Base-by-base conservation (phyloP, 1,140 invertebrate species). In the Conopomorpha cramerella region DNA sequence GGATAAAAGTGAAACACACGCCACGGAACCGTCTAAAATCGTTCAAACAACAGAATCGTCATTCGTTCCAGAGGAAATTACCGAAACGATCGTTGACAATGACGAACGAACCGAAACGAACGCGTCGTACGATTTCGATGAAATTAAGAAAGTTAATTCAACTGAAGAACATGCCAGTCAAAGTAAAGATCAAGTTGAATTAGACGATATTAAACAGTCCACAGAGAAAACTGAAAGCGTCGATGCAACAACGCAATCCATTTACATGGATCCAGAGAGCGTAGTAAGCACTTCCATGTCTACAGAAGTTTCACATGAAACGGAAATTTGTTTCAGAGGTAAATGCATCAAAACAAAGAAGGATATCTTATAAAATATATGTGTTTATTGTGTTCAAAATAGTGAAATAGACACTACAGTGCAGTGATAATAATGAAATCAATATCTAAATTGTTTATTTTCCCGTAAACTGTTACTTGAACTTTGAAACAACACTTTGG, bases 291-390 rank as follows among this genome's bases (percentile, higher is more conserved):
- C 89, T 1, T 87, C 87, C 1, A 89, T 88, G 30, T 90, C 89
- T 1, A 89, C 87, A 0, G 88, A 90, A 72, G 81, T 91, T 18
- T 90, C 89, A 6, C 86, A 91, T 41, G 89, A 91, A 81, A 91
- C 89, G 12, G 90, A 92, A 73, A 92, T 92, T 30, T 92, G 90
- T 51, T 92, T 88, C 57, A 84, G 87, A 52, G 90, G 90, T 12
- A 85, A 86, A 46, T 92, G 90, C 59, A 84, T 92, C 34, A 90
- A 91, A 73, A 88, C 87, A 6, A 86, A 48, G 31, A 76, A 67
- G 40, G 51, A 63, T 30, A 32, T 71, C 17, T 57, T 58, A 65
- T 72, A 60, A 46, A 39, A 38, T 10, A 40, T 13, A 36, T 12
- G 28, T 32, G 33, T 41, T 31, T 46, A 43, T 48, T 50, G 45